Conservation (phyloP, 1,140 invertebrate species). For the Alviniconcha marisindica region DNA sequence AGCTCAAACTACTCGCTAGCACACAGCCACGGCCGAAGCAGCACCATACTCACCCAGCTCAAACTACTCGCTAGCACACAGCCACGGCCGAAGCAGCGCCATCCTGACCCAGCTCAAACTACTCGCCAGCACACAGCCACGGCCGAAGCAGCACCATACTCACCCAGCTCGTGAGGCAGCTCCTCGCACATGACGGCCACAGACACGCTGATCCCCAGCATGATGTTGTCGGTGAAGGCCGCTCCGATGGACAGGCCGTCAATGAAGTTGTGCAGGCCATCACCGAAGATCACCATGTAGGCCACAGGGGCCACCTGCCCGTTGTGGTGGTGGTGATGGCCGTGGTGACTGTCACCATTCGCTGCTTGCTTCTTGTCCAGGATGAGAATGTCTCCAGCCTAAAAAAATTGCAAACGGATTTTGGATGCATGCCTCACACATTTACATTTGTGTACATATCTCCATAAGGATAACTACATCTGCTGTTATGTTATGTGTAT, state of each 20-base stretch:
- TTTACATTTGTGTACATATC: too few relatives aligned
- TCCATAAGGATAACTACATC: too few relatives aligned
- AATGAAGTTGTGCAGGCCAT: slow-evolving; percentile 85
- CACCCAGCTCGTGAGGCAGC: slow-evolving; percentile 84
- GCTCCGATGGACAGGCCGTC: slow-evolving; percentile 85
- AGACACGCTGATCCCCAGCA: slow-evolving; percentile 82
- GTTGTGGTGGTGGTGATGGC: not conserved
- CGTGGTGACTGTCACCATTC: slow-evolving; percentile 1
- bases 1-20: too few relatives aligned
- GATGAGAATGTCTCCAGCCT: not conserved
- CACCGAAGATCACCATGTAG: slow-evolving; percentile 87
- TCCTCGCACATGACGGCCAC: slow-evolving; percentile 85
- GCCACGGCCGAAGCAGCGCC: too few relatives aligned
- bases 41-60: too few relatives aligned
- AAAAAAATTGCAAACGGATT: not conserved
- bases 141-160: too few relatives aligned
- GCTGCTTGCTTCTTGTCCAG: not conserved
- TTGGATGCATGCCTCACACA: too few relatives aligned
- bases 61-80: too few relatives aligned
- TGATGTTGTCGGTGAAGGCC: slow-evolving; percentile 81
- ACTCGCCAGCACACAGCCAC: too few relatives aligned
- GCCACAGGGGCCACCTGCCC: slow-evolving; percentile 77
- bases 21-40: too few relatives aligned
- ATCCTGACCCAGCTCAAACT: too few relatives aligned
- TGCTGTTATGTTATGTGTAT: too few relatives aligned